These are phyloP conservation scores for Anguilla rostrata DNA, from an alignment of 2,113 vertebrate species.

Conservation along the genomic window DNA sequence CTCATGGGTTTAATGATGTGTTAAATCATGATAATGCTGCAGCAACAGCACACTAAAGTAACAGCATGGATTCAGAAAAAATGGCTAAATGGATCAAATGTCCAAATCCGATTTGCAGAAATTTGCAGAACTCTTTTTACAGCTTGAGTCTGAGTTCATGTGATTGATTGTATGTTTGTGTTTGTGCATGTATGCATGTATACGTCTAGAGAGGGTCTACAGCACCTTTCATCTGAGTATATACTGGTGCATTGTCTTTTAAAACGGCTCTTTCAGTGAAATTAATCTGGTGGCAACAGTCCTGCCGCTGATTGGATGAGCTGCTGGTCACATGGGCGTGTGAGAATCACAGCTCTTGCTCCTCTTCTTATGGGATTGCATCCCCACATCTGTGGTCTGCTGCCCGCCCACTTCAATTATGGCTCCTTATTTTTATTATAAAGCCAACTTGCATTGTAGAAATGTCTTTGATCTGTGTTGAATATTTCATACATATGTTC, in stretches of 20 bases:
- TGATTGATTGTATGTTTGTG: background rate
- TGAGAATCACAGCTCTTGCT: background rate
- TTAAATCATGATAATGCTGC: too few species aligned
- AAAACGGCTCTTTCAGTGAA: background rate
- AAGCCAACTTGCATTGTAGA: background rate
- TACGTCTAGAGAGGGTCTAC: background rate
- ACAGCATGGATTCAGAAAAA: too few species aligned
- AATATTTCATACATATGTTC: background rate
- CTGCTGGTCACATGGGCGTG: background rate
- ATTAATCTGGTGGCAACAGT: background rate
- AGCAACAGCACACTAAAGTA: too few species aligned
- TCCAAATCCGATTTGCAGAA: too few species aligned
- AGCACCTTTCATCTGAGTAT: background rate
- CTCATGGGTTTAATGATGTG: background rate
- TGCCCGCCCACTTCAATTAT: background rate
- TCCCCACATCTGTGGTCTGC: slow-evolving; percentile 15
- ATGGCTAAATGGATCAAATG: too few species aligned
- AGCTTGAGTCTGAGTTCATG: background rate
- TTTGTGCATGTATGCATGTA: background rate
- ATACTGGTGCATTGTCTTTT: background rate
- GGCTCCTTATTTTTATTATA: background rate
- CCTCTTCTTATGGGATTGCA: background rate
- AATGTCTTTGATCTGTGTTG: background rate
- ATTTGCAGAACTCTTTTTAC: background rate
- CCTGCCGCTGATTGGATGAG: background rate